Evolutionary conservation across 2,113 vertebrate genomes (phyloP).

Genomic region (Cyprinodon brontotheroides): DNA sequence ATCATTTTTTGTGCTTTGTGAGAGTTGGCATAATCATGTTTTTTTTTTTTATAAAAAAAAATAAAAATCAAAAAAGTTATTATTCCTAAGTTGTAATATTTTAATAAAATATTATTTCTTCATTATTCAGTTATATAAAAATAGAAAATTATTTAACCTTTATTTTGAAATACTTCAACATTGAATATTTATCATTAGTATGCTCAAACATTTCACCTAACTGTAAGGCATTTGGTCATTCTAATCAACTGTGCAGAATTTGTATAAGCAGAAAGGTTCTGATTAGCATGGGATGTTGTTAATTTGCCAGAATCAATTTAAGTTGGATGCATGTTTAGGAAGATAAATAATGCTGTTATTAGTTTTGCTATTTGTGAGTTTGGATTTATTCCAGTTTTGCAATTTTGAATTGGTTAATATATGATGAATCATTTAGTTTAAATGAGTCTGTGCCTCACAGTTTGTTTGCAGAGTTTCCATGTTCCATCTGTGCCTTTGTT

Average conservation of each 20-base stretch:
- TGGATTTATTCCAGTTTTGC: slow-evolving; percentile 6
- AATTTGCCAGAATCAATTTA: slow-evolving; percentile 1
- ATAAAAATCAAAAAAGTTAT: too few species aligned
- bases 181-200: neutral
- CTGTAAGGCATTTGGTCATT: slow-evolving; percentile 7
- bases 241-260: slow-evolving; percentile 11
- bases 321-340: slow-evolving; percentile 6
- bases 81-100: too few species aligned
- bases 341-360: slow-evolving; percentile 17
- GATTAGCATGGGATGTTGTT: slow-evolving; percentile 2
- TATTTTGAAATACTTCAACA: neutral
- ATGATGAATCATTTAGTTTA: neutral
- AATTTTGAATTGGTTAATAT: neutral
- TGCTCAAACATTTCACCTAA: neutral
- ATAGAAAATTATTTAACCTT: neutral
- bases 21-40: too few species aligned
- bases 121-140: too few species aligned
- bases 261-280: slow-evolving; percentile 10
- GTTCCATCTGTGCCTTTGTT: neutral
- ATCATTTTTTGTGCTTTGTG: too few species aligned
- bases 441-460: neutral
- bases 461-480: neutral
- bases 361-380: slow-evolving; percentile 10
- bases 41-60: too few species aligned
- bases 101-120: too few species aligned